These are phyloP conservation scores for Microcebus murinus DNA, from an alignment of 2,113 vertebrate species.

Conservation along the genomic window DNA sequence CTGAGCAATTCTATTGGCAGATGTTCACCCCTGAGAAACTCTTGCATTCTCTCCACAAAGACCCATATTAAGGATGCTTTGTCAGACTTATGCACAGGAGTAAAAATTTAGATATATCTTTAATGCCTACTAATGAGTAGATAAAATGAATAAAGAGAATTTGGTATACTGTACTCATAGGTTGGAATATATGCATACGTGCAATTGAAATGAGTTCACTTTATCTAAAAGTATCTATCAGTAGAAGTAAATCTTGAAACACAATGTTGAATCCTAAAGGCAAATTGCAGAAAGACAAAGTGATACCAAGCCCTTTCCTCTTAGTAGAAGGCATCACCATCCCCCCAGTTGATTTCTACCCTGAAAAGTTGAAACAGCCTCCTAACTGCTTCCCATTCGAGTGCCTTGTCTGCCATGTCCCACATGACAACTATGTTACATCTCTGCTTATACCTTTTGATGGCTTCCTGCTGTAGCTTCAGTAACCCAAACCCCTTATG, in stretches of 20 bases:
- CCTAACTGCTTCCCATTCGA: not conserved
- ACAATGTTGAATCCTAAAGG: not conserved
- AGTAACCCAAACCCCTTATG: not conserved
- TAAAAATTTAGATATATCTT: not conserved
- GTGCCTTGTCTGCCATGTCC: not conserved
- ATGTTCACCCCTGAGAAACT: not conserved
- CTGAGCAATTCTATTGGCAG: not conserved
- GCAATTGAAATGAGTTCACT: constrained; percentile 1
- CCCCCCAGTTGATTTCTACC: not conserved
- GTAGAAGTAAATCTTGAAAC: not conserved
- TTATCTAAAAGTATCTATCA: not conserved
- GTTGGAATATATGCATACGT: not conserved
- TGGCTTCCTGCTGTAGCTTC: not conserved
- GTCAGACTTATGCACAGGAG: not conserved
- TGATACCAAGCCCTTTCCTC: not conserved
- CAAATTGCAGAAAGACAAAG: not conserved
- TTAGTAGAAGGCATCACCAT: not conserved
- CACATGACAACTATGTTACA: not conserved
- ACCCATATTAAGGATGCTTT: not conserved
- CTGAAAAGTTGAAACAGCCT: not conserved
- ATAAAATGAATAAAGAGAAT: not conserved
- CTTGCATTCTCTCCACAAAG: not conserved
- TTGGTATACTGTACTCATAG: not conserved
- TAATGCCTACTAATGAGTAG: not conserved
- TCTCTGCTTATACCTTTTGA: not conserved